Base-by-base conservation (phyloP, 2,888 invertebrate species). In the Stomorhina lunata region DNA sequence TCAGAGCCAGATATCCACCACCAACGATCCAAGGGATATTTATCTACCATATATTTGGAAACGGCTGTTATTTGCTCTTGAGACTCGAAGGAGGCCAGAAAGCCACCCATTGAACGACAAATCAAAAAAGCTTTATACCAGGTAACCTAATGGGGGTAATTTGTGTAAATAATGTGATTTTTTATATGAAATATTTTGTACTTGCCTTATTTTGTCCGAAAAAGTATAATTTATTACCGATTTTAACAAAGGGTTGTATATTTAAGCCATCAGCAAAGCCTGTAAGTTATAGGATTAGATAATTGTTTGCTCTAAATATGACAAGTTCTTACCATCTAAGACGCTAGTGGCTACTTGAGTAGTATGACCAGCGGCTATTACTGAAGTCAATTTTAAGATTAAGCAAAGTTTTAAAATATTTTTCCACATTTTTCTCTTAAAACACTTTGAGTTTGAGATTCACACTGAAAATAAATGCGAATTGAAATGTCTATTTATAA, bases 1-100 rank as follows among this genome's bases (percentile, higher is more conserved):
- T 89, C 89, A 25, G 86, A 88, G 50, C 86, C 89, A 0, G 89
- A 88, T 59, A 87, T 68, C 88, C 89, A 89, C 37, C 87, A 89
- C 50, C 85, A 86, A 17, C 86, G 84, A 63, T 85, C 87, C 5
- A 80, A 79, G 66, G 85, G 84, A 0, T 86, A 86, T 75, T 86
- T 87, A 1, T 83, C 77, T 34, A 84, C 84, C 68, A 88, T 80
- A 43, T 88, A 85, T 69, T 85, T 85, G 4, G 85, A 73, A 45
- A 88, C 48, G 0, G 87, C 85, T 20, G 85, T 84, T 84, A 88
- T 84, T 66, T 89, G 88, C 9, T 84, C 79, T 4, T 84, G 84
- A 1, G 85, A 83, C 76, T 89, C 89, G 12, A 89, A 86, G 10
- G 86, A 85, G 5, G 86, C 87, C 83, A 88, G 50, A n/a, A 88